Conservation (phyloP, 2,888 invertebrate species). For the Acanthosepion lycidas region DNA sequence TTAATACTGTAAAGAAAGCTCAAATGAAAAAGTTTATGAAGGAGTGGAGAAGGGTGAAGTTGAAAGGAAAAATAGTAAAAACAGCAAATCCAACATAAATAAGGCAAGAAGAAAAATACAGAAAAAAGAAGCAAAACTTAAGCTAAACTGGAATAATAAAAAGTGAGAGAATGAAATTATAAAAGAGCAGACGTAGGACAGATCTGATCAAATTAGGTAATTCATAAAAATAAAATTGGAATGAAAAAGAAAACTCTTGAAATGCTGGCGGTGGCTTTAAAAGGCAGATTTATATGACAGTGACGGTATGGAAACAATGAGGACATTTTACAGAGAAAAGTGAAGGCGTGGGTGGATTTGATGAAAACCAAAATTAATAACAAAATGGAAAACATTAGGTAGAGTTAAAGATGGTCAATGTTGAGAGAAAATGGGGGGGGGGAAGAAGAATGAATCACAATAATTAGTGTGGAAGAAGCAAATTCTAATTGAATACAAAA, state of each 20-base stretch:
- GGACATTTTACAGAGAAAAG: background rate
- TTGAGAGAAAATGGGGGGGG: background rate
- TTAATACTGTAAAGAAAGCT: background rate
- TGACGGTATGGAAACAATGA: background rate
- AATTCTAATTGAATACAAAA: background rate
- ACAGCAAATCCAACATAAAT: background rate
- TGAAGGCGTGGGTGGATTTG: background rate
- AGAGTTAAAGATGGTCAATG: no score
- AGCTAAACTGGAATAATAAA: background rate
- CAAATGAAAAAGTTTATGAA: background rate
- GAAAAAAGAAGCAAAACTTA: background rate
- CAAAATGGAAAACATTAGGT: background rate
- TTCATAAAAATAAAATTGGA: conserved; percentile 33
- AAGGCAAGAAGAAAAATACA: background rate
- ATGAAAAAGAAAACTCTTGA: background rate
- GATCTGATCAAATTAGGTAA: conserved; percentile 17
- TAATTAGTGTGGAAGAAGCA: background rate
- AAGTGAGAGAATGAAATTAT: background rate
- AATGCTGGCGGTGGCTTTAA: background rate
- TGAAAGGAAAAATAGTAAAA: background rate
- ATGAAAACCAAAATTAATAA: background rate
- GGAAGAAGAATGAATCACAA: background rate
- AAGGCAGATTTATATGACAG: background rate
- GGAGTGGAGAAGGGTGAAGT: background rate
- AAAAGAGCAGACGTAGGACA: background rate